Conservation (phyloP, 2,113 vertebrate genomes). For the Acanthochromis polyacanthus region DNA sequence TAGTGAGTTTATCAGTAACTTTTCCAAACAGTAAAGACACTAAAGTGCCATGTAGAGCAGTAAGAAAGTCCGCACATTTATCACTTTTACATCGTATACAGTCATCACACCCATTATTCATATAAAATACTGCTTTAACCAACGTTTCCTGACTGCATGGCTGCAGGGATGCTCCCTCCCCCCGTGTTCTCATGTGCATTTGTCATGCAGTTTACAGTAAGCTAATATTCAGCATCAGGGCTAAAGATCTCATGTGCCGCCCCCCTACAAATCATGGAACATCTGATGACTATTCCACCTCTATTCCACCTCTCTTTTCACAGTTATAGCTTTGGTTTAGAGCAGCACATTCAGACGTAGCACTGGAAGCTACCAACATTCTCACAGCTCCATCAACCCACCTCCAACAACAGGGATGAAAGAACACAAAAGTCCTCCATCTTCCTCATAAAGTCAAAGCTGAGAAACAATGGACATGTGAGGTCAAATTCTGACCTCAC, state of each 20-base stretch:
- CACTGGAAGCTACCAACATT: not conserved
- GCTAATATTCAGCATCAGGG: conserved; percentile 69
- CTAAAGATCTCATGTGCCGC: conserved; percentile 20
- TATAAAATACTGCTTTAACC: too few relatives aligned
- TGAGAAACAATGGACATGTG: too few relatives aligned
- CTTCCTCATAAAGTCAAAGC: too few relatives aligned
- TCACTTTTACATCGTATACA: too few relatives aligned
- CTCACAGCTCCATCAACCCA: not conserved
- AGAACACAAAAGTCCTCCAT: too few relatives aligned
- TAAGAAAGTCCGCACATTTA: too few relatives aligned
- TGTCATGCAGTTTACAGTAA: conserved; percentile 78
- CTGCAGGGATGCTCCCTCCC: conserved; percentile 30
- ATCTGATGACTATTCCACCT: conserved; percentile 59
- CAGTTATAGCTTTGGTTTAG: not conserved
- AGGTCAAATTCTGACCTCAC: not conserved
- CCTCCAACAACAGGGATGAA: not conserved
- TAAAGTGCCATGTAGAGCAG: too few relatives aligned
- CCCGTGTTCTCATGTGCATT: conserved; percentile 62
- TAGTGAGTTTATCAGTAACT: too few relatives aligned
- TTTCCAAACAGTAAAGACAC: too few relatives aligned
- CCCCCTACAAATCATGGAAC: conserved; percentile 46
- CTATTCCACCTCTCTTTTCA: conserved; percentile 48
- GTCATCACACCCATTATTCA: too few relatives aligned
- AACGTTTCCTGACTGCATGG: too few relatives aligned
- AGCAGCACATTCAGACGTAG: not conserved